Conservation (phyloP, 2,113 vertebrate species). For the Amblyornis subalaris region DNA sequence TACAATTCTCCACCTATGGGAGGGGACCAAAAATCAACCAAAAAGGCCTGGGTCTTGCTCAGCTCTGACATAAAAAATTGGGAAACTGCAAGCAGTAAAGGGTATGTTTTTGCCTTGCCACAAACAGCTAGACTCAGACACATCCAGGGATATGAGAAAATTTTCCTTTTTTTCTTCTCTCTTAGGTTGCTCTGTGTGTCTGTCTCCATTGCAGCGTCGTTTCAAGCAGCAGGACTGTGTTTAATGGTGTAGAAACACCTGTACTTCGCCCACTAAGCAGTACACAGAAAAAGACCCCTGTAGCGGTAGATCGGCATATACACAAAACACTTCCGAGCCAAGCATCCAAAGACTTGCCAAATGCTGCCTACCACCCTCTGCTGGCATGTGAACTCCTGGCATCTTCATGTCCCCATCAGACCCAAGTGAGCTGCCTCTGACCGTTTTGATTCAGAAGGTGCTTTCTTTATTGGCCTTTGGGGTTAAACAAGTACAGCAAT, state of each 20-base stretch:
- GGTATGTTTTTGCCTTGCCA: neutral
- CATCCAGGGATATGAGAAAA: neutral
- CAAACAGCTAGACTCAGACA: neutral
- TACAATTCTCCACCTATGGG: neutral
- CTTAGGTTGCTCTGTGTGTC: neutral
- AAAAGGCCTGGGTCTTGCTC: neutral
- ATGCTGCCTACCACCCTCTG: neutral
- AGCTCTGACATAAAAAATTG: neutral
- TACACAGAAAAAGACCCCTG: neutral
- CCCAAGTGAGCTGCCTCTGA: neutral
- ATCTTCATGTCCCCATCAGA: neutral
- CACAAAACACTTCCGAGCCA: neutral
- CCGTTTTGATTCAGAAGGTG: neutral
- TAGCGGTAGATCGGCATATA: neutral
- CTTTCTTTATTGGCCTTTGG: neutral
- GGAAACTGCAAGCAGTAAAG: neutral
- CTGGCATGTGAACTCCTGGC: neutral
- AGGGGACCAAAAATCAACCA: neutral
- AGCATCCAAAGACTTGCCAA: neutral
- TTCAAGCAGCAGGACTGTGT: neutral
- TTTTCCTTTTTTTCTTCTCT: neutral
- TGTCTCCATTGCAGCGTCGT: neutral
- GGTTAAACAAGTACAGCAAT: neutral
- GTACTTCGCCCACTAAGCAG: neutral
- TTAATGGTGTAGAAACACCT: neutral